Evolutionary conservation across 2,113 vertebrate genomes (phyloP), one percentile per base, ranked within the genome.

Genomic region (Ibidorhyncha struthersii): DNA sequence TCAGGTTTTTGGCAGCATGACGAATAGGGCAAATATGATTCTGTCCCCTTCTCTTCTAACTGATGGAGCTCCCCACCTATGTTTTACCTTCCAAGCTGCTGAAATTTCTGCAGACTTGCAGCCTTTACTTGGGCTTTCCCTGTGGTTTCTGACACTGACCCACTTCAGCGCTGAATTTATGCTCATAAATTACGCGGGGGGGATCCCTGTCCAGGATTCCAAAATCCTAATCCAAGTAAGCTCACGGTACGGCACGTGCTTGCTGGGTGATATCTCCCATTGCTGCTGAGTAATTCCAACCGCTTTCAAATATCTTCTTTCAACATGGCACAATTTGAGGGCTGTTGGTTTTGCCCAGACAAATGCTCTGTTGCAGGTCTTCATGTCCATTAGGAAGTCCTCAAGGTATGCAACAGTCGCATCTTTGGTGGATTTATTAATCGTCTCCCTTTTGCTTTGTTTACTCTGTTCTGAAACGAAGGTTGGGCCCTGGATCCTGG

Each of bases 221-320:
- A 22, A 49, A 45, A 34, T 23, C 40, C 1, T 21, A 9, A 49
- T 41, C 30, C 22, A 6, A 10, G 36, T 23, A 20, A 80, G 45
- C 3, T 5, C 10, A 23, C 9, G 8, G 22, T 66, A 15, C 30
- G 1, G 3, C 22, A 32, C 6, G 0, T 25, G 15, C 32, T 77
- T 82, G 61, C n/a, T 14, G 19, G n/a, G 59, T 10, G 10, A 58
- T 52, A 5, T 6, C 58, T 72, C 61, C 47, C 30, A 12, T 36
- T 49, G 66, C 59, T 67, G 19, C 62, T 41, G 45, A 6, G 18
- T 30, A 49, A 8, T 73, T 89, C n/a, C 18, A 27, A 1, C 38
- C 20, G 12, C 45, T 72, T 53, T 36, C n/a, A 72, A 79, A 52
- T 40, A 32, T 2, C 30, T 82, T 63, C 63, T n/a, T 58, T 36